These are phyloP conservation scores for Orthosia cruda DNA, from an alignment of 2,888 invertebrate species.

Conservation along the genomic window DNA sequence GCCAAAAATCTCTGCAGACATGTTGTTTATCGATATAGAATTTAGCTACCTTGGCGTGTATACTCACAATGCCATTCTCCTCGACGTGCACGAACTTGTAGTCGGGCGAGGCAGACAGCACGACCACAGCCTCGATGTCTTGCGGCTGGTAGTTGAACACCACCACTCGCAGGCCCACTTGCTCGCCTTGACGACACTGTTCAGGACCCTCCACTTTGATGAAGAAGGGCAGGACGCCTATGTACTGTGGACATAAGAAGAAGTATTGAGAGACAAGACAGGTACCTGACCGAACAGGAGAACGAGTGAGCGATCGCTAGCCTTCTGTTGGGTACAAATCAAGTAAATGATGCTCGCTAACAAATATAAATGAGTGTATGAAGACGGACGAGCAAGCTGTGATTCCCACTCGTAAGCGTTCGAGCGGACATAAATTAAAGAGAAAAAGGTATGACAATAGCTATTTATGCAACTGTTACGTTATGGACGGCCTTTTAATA, in stretches of 20 bases:
- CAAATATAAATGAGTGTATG: too few relatives aligned
- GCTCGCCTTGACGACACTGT: conserved; percentile 97
- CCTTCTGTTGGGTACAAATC: too few relatives aligned
- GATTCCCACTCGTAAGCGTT: too few relatives aligned
- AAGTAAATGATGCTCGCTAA: too few relatives aligned
- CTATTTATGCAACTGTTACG: too few relatives aligned
- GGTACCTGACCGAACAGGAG: neutral
- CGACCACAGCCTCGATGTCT: conserved; percentile 96
- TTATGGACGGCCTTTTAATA: too few relatives aligned
- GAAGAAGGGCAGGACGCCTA: conserved; percentile 98
- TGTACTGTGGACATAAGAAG: conserved; percentile 91
- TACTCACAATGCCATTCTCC: conserved; percentile 95
- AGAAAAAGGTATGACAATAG: too few relatives aligned
- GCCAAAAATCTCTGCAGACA: too few relatives aligned
- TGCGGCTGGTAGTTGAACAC: conserved; percentile 98
- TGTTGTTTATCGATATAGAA: too few relatives aligned
- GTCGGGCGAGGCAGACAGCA: conserved; percentile 96
- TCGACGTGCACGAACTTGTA: conserved; percentile 98
- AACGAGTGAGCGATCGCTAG: too few relatives aligned
- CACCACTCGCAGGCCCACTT: conserved; percentile 97
- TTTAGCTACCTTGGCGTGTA: neutral
- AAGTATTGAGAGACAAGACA: neutral
- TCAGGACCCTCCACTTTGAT: conserved; percentile 98
- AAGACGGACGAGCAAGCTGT: too few relatives aligned
- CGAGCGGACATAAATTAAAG: too few relatives aligned